These are phyloP conservation scores for Mycetomoellerius zeteki DNA, from an alignment of 1,140 invertebrate genomes.

Conservation along the genomic window DNA sequence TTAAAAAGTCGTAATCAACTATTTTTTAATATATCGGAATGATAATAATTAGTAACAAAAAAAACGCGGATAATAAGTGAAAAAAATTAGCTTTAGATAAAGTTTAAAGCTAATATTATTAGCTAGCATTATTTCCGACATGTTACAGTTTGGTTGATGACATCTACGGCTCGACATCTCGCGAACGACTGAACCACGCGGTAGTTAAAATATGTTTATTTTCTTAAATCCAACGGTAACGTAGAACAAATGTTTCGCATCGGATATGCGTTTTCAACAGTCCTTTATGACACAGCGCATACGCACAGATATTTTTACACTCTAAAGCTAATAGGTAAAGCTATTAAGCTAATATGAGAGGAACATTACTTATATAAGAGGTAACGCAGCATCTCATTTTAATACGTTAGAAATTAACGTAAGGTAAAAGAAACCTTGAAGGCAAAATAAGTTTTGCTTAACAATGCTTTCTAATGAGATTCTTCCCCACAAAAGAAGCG, in stretches of 20 bases:
- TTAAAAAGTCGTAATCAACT: not conserved
- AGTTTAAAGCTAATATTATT: not conserved
- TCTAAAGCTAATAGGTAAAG: constrained; percentile 21
- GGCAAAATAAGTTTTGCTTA: not conserved
- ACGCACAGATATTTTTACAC: constrained; percentile 67
- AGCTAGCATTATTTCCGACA: not conserved
- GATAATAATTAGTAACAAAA: not conserved
- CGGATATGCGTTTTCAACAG: constrained; percentile 48
- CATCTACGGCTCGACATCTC: constrained; percentile 40
- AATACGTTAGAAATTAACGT: constrained; percentile 17
- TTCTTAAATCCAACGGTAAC: constrained; percentile 66
- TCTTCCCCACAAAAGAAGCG: constrained; percentile 9
- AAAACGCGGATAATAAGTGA: not conserved
- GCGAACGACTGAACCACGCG: constrained; percentile 52
- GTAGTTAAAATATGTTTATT: constrained; percentile 65
- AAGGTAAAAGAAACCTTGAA: not conserved
- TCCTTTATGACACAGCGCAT: constrained; percentile 62
- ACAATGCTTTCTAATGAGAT: constrained; percentile 41
- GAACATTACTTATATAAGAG: constrained; percentile 1
- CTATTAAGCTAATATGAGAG: not conserved
- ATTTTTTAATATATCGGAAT: not conserved
- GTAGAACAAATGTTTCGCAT: constrained; percentile 59
- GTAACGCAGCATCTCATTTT: not conserved
- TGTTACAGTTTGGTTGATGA: constrained; percentile 29
- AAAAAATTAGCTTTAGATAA: not conserved